Evolutionary conservation across 2,888 invertebrate genomes (phyloP).

Genomic region (Amblyjoppa proteus): DNA sequence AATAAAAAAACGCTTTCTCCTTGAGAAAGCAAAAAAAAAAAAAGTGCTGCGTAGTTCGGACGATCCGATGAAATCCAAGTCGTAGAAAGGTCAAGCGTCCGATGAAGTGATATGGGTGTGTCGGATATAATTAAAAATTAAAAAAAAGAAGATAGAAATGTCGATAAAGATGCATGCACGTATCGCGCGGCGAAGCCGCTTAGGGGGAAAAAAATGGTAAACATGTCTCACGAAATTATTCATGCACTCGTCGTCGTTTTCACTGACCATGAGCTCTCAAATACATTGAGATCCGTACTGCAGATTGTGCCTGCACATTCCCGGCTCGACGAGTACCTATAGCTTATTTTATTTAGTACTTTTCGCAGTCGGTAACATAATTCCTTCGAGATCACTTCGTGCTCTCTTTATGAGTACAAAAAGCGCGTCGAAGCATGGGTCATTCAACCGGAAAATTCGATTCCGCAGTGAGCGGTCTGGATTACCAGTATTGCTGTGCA

Average conservation of each 20-base stretch:
- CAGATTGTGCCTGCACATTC: not conserved
- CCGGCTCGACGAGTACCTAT: not conserved
- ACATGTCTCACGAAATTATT: constrained; percentile 5
- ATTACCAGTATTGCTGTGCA: constrained; percentile 2
- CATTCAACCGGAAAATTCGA: not conserved
- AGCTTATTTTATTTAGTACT: not conserved
- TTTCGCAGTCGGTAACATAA: not conserved
- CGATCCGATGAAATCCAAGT: not conserved
- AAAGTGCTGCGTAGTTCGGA: not conserved
- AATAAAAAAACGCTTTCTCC: no score
- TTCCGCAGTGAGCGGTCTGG: not conserved
- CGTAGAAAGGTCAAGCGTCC: not conserved
- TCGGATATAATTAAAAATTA: not conserved
- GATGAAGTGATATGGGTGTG: not conserved
- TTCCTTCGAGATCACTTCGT: not conserved
- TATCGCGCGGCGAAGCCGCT: not conserved
- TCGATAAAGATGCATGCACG: not conserved
- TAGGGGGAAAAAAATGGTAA: not conserved
- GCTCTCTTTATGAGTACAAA: not conserved
- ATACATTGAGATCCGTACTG: not conserved
- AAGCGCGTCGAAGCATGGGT: not conserved
- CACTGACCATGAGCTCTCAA: not conserved
- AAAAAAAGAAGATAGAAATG: not conserved
- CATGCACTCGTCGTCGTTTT: not conserved
- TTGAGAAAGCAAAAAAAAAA: not conserved